Base-by-base conservation (phyloP, 2,888 invertebrate genomes). In the Amaurobius ferox region DNA sequence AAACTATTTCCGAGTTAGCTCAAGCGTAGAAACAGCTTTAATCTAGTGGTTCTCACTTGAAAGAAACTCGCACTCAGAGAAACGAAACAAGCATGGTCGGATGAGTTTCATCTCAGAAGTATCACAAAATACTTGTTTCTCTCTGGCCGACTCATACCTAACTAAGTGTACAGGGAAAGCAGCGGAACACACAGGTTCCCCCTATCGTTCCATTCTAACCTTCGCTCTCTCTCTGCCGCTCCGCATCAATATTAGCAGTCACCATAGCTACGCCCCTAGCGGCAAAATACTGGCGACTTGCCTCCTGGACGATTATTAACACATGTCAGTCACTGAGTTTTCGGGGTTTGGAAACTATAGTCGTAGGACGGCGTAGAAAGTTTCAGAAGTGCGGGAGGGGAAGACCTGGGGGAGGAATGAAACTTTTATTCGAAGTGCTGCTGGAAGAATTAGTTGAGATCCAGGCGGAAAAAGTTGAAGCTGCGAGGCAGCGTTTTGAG, bases 251-350 rank as follows among this genome's bases (percentile, higher is more conserved):
- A 86, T 74, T 72, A 67, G 79, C 83, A 86, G 79, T 79, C 79
- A 79, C 86, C 86, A 86, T 79, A 70, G 86, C 32, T 79, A 86
- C 79, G 86, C 86, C 86, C 86, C 86, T 86, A 71, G 79, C 86
- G 79, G 79, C 79, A 62, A 39, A 71, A 29, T 67, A 86, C 78
- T 86, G 79, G 72, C 79, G 73, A 86, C 74, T 79, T 48, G 74
- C 79, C 79, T 86, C 78, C 79, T 48, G 55, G 79, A 64, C 73
- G 78, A 86, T 86, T 86, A 86, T 86, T 86, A 86, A 74, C 86
- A 86, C 78, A 79, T 79, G 86, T 86, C 86, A 79, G 32, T 86
- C 86, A 86, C 79, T 64, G 40, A 32, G 64, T 77, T 83, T 67
- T 48, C 39, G 67, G 29, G 44, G 44, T 67, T 48, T n/a, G 72